Base-by-base conservation (phyloP, 2,113 vertebrate genomes). In the Ictalurus furcatus region DNA sequence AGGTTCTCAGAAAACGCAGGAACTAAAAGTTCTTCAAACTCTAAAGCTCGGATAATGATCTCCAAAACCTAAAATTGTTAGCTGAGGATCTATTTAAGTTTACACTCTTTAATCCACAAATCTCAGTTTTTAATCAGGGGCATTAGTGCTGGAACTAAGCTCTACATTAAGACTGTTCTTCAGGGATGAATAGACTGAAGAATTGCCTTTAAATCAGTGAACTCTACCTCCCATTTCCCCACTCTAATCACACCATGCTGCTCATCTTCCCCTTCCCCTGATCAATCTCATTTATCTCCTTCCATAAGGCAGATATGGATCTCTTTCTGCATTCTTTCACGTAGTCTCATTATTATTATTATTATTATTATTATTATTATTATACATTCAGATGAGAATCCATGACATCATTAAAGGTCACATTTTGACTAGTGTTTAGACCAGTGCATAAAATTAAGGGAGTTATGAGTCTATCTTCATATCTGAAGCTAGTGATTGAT, bases 171-270 rank as follows among this genome's bases (percentile, higher is more conserved):
- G 61, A 67, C 16, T 1, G 7, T 56, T 76, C 85, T 78, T 74
- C 71, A 86, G 85, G 71, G 56, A 37, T 61, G 34, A 34, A 86
- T 28, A 87, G 40, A 65, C 37, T 65, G 58, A 37, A 65, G 86
- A 79, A 80, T 65, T 65, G 59, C 61, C 58, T 79, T 73, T 76
- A 86, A 76, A 78, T 61, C 71, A 76, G 69, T 74, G 69, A 78
- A 61, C 71, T 44, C 85, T 28, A 37, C 59, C 61, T 80, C 59
- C 74, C 59, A 65, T 80, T 80, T 78, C 37, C 74, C 59, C 59
- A 61, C 73, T 87, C 85, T 63, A 87, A 87, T 87, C 73, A 87
- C 58, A 87, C 74, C 40, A 16, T 48, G 59, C 76, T 54, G 37
- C 85, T 67, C 40, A 65, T 87, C 74, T 52, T 79, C 59, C 9